A percentile compares a stretch with the other conserved stretches of the same genome.
These are phyloP conservation scores for Cossypha caffra DNA, from an alignment of 2,797 vertebrate genomes.

Conservation along the genomic window DNA sequence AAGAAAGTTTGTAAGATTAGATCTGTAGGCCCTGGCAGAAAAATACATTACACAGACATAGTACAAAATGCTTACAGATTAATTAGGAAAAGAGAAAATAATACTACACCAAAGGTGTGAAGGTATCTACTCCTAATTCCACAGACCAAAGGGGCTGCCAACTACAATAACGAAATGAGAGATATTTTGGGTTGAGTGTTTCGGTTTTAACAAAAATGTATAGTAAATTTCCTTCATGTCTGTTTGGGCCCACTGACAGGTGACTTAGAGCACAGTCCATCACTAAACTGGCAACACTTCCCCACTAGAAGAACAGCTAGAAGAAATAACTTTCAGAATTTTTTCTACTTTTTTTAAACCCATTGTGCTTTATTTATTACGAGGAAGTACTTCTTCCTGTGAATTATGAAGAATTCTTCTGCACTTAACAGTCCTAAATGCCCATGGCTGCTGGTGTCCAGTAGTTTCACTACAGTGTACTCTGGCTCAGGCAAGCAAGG, in stretches of 20 bases:
- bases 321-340: background rate
- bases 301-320: accelerated
- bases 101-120: background rate
- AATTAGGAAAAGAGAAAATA: background rate
- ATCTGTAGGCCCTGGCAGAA: background rate
- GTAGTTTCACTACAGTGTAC: background rate
- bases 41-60: background rate
- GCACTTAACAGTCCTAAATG: background rate
- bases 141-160: background rate
- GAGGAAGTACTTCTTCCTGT: background rate
- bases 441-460: background rate
- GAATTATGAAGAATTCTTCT: background rate
- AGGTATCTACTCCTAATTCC: background rate
- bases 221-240: background rate
- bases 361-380: background rate
- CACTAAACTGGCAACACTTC: background rate
- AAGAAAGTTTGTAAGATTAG: background rate
- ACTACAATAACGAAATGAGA: background rate
- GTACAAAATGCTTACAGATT: background rate
- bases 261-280: background rate
- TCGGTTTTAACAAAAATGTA: background rate
- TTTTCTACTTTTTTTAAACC: background rate
- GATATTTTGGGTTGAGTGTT: background rate
- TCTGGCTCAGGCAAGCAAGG: background rate
- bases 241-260: background rate